Base-by-base conservation (phyloP, 2,113 vertebrate genomes). In the Elachura formosa region DNA sequence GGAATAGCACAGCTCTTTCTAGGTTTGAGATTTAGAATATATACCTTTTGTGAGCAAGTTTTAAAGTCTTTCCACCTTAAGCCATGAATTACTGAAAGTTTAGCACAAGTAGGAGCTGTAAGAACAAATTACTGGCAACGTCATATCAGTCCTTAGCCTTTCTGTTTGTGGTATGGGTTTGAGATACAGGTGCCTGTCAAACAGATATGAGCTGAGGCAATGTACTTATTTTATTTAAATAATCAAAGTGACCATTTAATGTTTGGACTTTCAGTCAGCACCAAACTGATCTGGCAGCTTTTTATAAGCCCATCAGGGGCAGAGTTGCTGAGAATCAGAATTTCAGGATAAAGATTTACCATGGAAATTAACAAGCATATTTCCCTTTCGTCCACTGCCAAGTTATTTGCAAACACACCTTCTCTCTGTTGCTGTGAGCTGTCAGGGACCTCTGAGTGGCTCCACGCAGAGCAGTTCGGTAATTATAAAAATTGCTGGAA, bases 401-500 rank as follows among this genome's bases (percentile, higher is more conserved):
- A 61, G 69, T 4, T 11, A 64, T 38, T 36, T 58, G 71, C 33
- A 20, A 43, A 78, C 93, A 14, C 95, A 99, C 99, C 98, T 99
- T 99, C 97, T 99, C 99, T 93, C 98, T 98, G 97, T 93, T 99
- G 95, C 98, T 99, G 73, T 99, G 98, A 86, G 99, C 99, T 28
- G 98, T 99, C 92, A 99, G 90, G 55, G 99, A 99, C 87, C 99
- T 98, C 73, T 99, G 99, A 2, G 98, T 95, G 18, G 99, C 99
- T 78, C 99, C 99, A 90, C 98, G 98, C 78, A 99, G 98, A 12
- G 99, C 98, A 3, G 99, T 99, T 81, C 99, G 98, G 90, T 99
- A 99, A 97, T 99, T 99, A 89, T 98, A 99, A 96, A 99, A 99
- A 93, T 99, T 99, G 93, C 99, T 98, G 16, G 99, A 99, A 91